Conservation (phyloP, 1,140 invertebrate genomes). For the Acyrthosiphon pisum region DNA sequence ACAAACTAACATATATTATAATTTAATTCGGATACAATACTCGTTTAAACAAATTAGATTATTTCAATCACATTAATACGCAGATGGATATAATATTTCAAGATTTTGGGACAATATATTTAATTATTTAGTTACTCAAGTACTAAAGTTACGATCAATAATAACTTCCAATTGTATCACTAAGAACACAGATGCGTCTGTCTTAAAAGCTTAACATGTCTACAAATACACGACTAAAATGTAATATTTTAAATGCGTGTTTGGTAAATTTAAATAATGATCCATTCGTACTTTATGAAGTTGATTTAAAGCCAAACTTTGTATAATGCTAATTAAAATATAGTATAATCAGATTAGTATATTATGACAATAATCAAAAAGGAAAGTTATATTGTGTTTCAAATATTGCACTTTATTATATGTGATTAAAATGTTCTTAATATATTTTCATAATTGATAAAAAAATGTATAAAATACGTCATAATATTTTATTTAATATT, state of each 20-base stretch:
- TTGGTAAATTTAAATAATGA: neutral
- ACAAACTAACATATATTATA: neutral
- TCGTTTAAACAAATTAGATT: neutral
- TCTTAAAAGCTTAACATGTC: neutral
- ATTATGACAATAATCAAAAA: neutral
- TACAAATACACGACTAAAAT: neutral
- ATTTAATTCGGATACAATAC: neutral
- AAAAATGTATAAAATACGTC: neutral
- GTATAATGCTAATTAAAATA: neutral
- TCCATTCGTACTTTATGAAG: neutral
- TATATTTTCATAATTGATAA: neutral
- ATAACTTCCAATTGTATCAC: neutral
- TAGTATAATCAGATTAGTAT: neutral
- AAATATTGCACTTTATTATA: neutral
- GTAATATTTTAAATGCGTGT: neutral
- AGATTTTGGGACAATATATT: neutral
- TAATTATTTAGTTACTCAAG: neutral
- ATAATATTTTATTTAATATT: neutral
- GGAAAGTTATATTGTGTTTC: neutral
- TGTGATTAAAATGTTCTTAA: neutral
- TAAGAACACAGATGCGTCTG: neutral
- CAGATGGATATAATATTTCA: neutral
- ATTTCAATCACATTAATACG: neutral
- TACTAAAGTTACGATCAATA: neutral
- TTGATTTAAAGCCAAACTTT: neutral